These are phyloP conservation scores for Bombyx huttoni DNA, from an alignment of 2,888 invertebrate genomes.

Conservation along the genomic window DNA sequence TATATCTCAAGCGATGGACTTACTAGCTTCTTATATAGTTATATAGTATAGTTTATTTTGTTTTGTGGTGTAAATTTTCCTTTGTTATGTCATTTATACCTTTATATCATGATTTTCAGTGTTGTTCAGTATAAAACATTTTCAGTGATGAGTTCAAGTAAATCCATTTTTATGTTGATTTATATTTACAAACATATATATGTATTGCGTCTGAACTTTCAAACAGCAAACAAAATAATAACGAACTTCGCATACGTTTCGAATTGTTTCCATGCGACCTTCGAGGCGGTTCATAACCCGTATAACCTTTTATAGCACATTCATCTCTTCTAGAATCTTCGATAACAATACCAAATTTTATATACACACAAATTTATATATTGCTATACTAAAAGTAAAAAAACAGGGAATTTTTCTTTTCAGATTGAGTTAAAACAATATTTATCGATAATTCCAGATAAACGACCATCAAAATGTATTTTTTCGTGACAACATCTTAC, in stretches of 20 bases:
- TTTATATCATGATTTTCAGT: no score
- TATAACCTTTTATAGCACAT: not conserved
- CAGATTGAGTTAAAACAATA: not conserved
- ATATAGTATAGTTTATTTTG: no score
- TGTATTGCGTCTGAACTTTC: not conserved
- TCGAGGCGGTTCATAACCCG: not conserved
- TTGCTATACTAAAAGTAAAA: not conserved
- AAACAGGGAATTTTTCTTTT: not conserved
- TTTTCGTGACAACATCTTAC: not conserved
- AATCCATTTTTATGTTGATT: no score
- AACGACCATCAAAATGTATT: not conserved
- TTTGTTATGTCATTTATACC: no score
- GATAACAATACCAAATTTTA: not conserved
- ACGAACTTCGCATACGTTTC: constrained; percentile 1
- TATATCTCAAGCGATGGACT: constrained; percentile 29
- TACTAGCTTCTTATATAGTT: no score
- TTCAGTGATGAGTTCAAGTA: no score
- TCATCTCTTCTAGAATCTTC: not conserved
- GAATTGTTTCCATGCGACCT: not conserved
- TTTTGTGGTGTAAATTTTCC: not conserved
- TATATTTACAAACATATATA: no score
- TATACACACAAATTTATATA: not conserved
- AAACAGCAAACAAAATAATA: not conserved
- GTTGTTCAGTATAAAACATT: no score
- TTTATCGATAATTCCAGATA: not conserved